These are phyloP conservation scores for Cricetomys ansorgei DNA, from an alignment of 2,113 vertebrate species.

Conservation along the genomic window DNA sequence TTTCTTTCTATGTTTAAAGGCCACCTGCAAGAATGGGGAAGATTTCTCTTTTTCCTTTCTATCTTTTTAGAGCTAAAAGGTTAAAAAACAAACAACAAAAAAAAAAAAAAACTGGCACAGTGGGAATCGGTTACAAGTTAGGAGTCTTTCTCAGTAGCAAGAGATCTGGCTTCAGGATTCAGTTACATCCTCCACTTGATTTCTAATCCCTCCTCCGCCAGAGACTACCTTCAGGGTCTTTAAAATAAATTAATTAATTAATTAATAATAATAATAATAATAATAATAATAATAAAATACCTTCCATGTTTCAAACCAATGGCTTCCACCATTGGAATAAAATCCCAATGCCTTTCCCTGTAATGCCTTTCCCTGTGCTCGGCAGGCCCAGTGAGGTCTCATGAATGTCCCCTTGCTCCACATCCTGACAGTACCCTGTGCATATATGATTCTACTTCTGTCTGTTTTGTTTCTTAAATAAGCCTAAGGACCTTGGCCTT, in stretches of 20 bases:
- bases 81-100: too few species aligned
- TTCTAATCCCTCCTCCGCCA: fast-evolving
- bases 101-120: too few species aligned
- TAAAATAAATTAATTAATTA: not conserved
- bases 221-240: not conserved
- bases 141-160: too few species aligned
- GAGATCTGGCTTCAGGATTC: too few species aligned
- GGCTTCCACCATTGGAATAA: not conserved
- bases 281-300: not conserved
- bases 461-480: not conserved
- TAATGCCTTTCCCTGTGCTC: not conserved
- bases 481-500: not conserved
- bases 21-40: too few species aligned
- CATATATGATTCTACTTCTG: not conserved
- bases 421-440: not conserved
- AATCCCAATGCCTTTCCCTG: not conserved
- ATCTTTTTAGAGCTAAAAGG: too few species aligned
- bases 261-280: not conserved
- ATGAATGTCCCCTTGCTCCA: not conserved
- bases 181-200: not conserved
- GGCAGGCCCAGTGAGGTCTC: not conserved
- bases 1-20: too few species aligned
- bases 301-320: not conserved
- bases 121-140: too few species aligned
- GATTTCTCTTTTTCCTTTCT: too few species aligned